These are phyloP conservation scores for Halcyon badia DNA, from an alignment of 2,797 vertebrate species.

Conservation along the genomic window DNA sequence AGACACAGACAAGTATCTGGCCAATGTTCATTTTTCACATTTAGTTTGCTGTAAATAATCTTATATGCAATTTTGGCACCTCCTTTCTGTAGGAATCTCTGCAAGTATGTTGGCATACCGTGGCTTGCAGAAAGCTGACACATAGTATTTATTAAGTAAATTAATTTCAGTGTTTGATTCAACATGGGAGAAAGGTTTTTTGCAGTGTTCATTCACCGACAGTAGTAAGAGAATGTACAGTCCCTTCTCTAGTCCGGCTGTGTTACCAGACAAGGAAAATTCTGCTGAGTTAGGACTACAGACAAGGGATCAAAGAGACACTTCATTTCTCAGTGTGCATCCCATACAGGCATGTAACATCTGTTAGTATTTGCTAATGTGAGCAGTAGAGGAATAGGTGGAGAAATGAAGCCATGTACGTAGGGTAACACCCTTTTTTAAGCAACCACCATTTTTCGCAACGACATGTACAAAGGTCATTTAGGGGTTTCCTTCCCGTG, in stretches of 20 bases:
- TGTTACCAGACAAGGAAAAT: neutral
- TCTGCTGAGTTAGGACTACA: neutral
- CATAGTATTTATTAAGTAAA: constrained; percentile 15
- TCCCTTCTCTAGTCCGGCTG: neutral
- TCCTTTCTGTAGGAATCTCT: constrained; percentile 46
- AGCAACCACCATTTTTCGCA: constrained; percentile 36
- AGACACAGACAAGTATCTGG: constrained; percentile 6
- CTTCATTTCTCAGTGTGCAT: neutral
- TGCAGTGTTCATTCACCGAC: neutral
- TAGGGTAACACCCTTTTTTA: constrained; percentile 15
- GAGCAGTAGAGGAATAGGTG: neutral
- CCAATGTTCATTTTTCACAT: constrained; percentile 3
- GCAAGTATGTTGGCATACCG: neutral
- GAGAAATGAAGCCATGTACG: neutral
- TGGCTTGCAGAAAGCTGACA: constrained; percentile 1
- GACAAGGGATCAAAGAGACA: neutral
- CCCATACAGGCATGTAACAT: neutral
- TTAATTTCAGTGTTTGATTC: constrained; percentile 17
- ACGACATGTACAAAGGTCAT: constrained; percentile 22
- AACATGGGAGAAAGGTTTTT: neutral
- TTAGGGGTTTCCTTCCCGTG: constrained; percentile 53
- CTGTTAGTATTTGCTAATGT: neutral
- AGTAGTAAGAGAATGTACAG: neutral
- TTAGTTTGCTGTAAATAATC: constrained; percentile 38
- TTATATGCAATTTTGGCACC: neutral